Evolutionary conservation across 2,797 vertebrate genomes (phyloP), one percentile per base, ranked within the genome.

Genomic region (Pampus argenteus): DNA sequence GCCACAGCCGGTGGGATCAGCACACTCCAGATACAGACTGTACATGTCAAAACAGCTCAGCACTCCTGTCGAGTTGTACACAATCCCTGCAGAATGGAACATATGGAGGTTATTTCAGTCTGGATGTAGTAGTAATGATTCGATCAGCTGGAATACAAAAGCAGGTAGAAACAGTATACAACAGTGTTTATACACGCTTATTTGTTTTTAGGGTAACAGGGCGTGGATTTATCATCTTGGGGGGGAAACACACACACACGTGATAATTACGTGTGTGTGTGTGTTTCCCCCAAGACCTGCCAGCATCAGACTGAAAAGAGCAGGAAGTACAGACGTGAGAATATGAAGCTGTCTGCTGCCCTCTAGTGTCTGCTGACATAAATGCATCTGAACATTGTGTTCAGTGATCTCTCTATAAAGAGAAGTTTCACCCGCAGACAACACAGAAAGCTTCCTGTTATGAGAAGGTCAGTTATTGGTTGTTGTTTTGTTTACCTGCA

Each of bases 1-100:
- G 49, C 97, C 97, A 0, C 98, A 99, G 71, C 98, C 97, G 0
- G 97, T 98, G 36, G 97, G 97, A 83, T 99, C 97, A 0, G 97
- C 95, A 49, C 97, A 99, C 77, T 94, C 83, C 66, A 84, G 82
- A 71, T 95, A 99, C 59, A 95, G 89, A 22, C 2, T 82, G 83
- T 97, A 96, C 50, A 96, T 85, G 82, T 97, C 93, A 0, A 93
- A 97, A 57, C 97, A 99, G 5, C 6, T 44, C 29, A 86, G 80
- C 0, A 6, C 20, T 15, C 96, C 95, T 0, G 95, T 95, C 0
- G 96, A 84, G 83, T 98, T 98, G 90, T 99, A 98, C 18, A 97
- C 89, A 14, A 98, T 93, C 7, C 94, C 97, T 98, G 89, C 31
- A 26, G 20, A 66, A 73, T 0, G 15, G 22, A 28, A 62, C 3